phyloP scores from a whole-genome alignment of 2,888 invertebrate species.

The Diarsia rubi region DNA sequence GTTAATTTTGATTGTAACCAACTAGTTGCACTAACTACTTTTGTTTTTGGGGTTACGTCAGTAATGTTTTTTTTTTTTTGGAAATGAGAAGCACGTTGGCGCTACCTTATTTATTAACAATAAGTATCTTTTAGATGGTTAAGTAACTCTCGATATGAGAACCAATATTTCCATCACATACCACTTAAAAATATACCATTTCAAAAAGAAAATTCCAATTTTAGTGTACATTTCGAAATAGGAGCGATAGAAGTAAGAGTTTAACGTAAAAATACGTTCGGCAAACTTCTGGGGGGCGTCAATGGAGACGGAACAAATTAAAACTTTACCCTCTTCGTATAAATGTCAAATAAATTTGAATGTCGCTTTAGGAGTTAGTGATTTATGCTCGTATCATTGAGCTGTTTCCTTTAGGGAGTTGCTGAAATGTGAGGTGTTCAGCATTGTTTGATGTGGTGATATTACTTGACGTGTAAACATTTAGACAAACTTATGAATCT shows the following conservation, averaged over 20 bases:
- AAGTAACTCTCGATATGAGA: conserved; percentile 38
- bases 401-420: conserved; percentile 50
- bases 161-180: conserved; percentile 29
- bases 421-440: conserved; percentile 31
- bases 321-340: conserved; percentile 67
- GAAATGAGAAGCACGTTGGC: background rate
- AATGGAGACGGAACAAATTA: conserved; percentile 68
- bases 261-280: conserved; percentile 66
- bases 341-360: conserved; percentile 71
- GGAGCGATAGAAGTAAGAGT: conserved; percentile 54
- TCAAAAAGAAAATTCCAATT: conserved; percentile 54
- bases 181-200: conserved; percentile 53
- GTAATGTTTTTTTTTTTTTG: too few species aligned
- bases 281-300: conserved; percentile 63
- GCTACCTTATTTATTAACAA: conserved; percentile 14
- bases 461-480: background rate
- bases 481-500: background rate
- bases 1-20: too few species aligned
- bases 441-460: conserved; percentile 10
- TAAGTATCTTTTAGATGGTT: background rate
- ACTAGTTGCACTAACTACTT: too few species aligned
- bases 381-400: conserved; percentile 66
- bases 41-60: too few species aligned
- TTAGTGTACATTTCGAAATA: conserved; percentile 53
- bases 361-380: conserved; percentile 60